phyloP scores from a whole-genome alignment of 2,888 invertebrate species.

The Euspilapteryx auroguttella region DNA sequence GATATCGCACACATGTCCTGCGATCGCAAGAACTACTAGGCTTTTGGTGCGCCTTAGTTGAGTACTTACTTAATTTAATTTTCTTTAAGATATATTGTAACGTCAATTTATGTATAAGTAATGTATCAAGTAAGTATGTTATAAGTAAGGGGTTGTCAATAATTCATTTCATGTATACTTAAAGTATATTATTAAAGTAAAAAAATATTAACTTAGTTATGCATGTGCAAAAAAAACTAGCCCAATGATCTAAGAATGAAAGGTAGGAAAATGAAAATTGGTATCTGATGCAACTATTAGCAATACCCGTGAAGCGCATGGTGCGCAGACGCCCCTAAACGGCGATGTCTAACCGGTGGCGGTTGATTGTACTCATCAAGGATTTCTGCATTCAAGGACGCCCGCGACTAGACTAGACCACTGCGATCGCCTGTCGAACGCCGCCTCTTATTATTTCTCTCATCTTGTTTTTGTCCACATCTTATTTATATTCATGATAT shows the following conservation, averaged over 20 bases:
- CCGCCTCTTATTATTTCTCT: constrained; percentile 49
- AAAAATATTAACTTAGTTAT: too few species aligned
- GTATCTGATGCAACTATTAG: constrained; percentile 13
- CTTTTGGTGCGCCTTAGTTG: constrained; percentile 34
- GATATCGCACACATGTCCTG: constrained; percentile 20
- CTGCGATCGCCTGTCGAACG: constrained; percentile 33
- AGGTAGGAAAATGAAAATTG: constrained; percentile 2
- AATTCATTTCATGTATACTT: too few species aligned
- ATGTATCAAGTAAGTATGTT: too few species aligned
- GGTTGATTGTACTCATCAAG: constrained; percentile 62
- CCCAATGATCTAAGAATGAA: constrained; percentile 5
- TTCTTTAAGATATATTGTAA: too few species aligned
- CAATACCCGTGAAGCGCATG: too few species aligned
- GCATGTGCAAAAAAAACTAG: too few species aligned
- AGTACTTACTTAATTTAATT: too few species aligned
- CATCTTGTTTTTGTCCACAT: constrained; percentile 48
- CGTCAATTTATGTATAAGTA: too few species aligned
- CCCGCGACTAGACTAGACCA: constrained; percentile 10
- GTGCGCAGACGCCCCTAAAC: constrained; percentile 51
- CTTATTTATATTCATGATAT: constrained; percentile 58
- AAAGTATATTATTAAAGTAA: too few species aligned
- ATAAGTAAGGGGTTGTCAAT: too few species aligned
- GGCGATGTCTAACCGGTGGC: constrained; percentile 48
- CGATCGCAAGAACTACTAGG: constrained; percentile 25
- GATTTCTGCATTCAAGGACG: constrained; percentile 59